Base-by-base conservation (phyloP, 2,113 vertebrate genomes). In the Marmota flaviventris region DNA sequence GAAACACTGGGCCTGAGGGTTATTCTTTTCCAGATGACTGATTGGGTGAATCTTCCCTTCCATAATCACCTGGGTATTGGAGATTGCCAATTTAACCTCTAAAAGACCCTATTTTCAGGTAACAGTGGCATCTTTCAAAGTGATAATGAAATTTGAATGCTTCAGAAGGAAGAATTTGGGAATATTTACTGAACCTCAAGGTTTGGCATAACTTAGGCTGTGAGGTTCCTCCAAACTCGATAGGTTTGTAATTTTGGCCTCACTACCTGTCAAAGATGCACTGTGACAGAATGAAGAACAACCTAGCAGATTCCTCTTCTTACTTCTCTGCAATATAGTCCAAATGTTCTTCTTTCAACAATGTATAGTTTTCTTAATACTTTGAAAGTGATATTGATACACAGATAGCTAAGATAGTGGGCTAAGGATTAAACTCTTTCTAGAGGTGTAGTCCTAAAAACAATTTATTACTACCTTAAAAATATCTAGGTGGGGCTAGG, bases 391-490 rank as follows among this genome's bases (percentile, higher is more conserved):
- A 48, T 53, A 88, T 69, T 78, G 65, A 70, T 10, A 76, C 34
- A 79, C 8, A 89, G 27, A 72, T 75, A 63, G 9, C 20, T 53
- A 83, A 84, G 61, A 45, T 65, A 92, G 29, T 22, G 14, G 4
- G 34, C 32, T 76, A 89, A 77, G 24, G 8, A 82, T 61, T 53
- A 96, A 77, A 45, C 0, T 5, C 20, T 79, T 76, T 39, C 45
- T 92, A 75, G 32, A 84, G 18, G 25, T 69, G 2, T 51, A 76
- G 75, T 78, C 78, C 39, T 78, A 18, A 5, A 90, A 95, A 91
- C 56, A 94, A 65, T 51, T 91, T 34, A n/a, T 88, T 53, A 51
- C 73, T 75, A 9, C 27, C 63, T 89, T 93, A n/a, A 82, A 70
- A 84, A 73, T 73, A 84, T 51, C 58, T 76, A 72, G 69, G n/a